Conservation (phyloP, 2,113 vertebrate genomes). For the Electrona antarctica region DNA sequence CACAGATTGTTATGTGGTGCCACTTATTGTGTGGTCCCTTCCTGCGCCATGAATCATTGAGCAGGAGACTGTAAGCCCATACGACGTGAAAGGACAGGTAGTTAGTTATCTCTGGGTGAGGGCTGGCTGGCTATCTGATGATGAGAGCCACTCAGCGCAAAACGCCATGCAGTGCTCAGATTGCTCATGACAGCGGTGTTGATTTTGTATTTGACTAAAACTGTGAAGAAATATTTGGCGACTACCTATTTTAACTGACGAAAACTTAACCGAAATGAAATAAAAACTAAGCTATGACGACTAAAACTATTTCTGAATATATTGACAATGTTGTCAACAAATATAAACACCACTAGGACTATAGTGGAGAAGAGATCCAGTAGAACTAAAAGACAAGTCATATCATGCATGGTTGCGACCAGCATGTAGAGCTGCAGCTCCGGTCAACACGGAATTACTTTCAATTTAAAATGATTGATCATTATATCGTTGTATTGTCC, state of each 20-base stretch:
- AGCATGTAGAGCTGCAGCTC: too few species aligned
- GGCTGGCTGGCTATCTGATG: conserved; percentile 40
- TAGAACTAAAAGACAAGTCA: too few species aligned
- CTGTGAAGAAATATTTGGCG: too few species aligned
- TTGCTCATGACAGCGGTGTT: conserved; percentile 39
- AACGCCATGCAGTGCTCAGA: conserved; percentile 48
- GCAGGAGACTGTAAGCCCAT: conserved; percentile 69
- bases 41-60: conserved; percentile 79
- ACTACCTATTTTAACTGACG: not conserved
- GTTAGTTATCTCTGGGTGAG: conserved; percentile 50
- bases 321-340: too few species aligned
- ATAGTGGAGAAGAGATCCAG: too few species aligned
- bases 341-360: too few species aligned
- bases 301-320: too few species aligned
- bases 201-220: too few species aligned
- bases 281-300: not conserved
- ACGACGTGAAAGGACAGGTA: conserved; percentile 36
- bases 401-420: too few species aligned
- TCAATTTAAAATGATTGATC: too few species aligned
- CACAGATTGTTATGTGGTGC: conserved; percentile 76
- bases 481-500: too few species aligned
- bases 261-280: not conserved
- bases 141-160: conserved; percentile 34
- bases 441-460: too few species aligned
- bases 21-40: conserved; percentile 70